A percentile compares a stretch with the other conserved stretches of the same genome.
phyloP scores from a whole-genome alignment of 2,797 vertebrate genomes.

The Spondyliosoma cantharus region DNA sequence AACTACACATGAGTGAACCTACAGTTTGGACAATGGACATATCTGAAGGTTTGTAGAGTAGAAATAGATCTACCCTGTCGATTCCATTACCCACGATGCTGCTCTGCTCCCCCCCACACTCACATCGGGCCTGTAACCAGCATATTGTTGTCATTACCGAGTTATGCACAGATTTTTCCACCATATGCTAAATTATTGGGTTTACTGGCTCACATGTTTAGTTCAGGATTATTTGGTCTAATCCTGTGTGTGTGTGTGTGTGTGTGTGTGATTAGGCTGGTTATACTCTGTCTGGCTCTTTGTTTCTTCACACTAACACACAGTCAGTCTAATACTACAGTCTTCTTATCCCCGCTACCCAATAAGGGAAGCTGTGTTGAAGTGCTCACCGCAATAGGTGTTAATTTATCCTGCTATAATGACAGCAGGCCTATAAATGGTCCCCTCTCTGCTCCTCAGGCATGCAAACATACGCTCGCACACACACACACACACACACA shows the following conservation, averaged over 20 bases:
- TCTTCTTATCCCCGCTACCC: conserved; percentile 18
- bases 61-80: neutral
- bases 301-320: conserved; percentile 36
- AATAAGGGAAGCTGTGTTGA: conserved; percentile 53
- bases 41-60: neutral
- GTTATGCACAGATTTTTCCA: conserved; percentile 46
- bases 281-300: conserved; percentile 40
- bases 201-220: conserved; percentile 59
- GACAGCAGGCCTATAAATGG: conserved; percentile 69
- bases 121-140: neutral
- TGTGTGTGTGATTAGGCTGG: conserved; percentile 33
- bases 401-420: conserved; percentile 44
- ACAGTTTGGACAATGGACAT: too few species aligned
- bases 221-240: conserved; percentile 59
- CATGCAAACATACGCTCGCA: conserved; percentile 24
- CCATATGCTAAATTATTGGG: conserved; percentile 62
- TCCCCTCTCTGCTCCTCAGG: conserved; percentile 32
- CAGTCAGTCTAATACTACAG: neutral
- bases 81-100: conserved; percentile 2
- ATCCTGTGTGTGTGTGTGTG: conserved; percentile 40
- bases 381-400: conserved; percentile 33
- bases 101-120: neutral
- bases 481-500: conserved; percentile 1
- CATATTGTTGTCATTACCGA: conserved; percentile 28
- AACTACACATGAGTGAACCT: too few species aligned